A percentile compares a stretch with the other conserved stretches of the same genome.
Evolutionary conservation across 2,888 invertebrate genomes (phyloP).

Genomic region (Syrphus vitripennis): DNA sequence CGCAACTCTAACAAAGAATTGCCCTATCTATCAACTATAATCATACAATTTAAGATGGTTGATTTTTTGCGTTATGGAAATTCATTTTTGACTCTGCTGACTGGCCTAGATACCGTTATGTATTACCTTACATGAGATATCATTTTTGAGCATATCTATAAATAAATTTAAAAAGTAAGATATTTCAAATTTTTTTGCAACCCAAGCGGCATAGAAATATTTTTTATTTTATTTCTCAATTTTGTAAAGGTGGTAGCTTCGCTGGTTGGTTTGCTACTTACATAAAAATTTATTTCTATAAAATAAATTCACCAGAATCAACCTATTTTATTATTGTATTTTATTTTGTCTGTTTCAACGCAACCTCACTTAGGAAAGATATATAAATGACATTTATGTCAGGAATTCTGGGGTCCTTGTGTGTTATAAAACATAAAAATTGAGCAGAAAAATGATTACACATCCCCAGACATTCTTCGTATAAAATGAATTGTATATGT

Average conservation of each 20-base stretch:
- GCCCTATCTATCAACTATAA: too few species aligned
- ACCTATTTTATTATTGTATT: neutral
- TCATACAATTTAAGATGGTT: too few species aligned
- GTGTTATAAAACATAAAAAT: neutral
- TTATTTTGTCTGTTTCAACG: neutral
- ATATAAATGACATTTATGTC: conserved; percentile 37
- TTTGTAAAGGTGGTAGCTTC: neutral
- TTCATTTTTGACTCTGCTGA: too few species aligned
- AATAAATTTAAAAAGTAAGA: neutral
- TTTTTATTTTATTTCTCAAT: neutral
- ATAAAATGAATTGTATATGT: neutral
- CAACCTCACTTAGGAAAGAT: neutral
- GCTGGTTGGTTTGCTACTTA: too few species aligned
- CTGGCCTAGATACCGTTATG: too few species aligned
- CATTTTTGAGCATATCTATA: conserved; percentile 1
- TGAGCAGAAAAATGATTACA: conserved; percentile 28
- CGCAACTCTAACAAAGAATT: too few species aligned
- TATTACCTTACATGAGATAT: neutral
- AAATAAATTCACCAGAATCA: conserved; percentile 11
- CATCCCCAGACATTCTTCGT: neutral
- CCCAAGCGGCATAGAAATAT: neutral
- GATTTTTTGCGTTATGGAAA: too few species aligned
- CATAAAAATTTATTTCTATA: neutral
- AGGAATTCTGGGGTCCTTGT: neutral
- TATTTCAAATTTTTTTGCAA: conserved; percentile 11